Conservation (phyloP, 2,797 vertebrate genomes). For the Protosalanx chinensis region DNA sequence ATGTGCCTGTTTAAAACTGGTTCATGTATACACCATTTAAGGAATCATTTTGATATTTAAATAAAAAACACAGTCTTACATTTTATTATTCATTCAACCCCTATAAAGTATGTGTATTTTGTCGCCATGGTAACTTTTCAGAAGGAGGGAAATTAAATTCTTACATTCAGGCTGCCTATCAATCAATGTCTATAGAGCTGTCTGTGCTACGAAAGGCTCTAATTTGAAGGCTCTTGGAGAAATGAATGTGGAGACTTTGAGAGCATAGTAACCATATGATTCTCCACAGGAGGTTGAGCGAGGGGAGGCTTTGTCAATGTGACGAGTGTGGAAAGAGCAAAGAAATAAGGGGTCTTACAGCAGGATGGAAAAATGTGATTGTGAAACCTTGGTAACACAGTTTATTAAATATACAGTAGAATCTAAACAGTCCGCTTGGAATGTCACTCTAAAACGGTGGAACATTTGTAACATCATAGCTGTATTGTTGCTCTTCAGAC, state of each 20-base stretch:
- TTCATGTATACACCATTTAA: background rate
- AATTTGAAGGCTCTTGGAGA: conserved; percentile 33
- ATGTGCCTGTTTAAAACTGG: background rate
- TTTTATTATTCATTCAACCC: conserved; percentile 5
- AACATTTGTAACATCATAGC: background rate
- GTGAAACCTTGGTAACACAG: background rate
- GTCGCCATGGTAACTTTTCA: conserved; percentile 66
- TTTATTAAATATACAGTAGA: background rate
- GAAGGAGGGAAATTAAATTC: conserved; percentile 32
- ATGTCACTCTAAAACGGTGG: background rate
- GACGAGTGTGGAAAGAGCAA: background rate
- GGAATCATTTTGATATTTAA: background rate
- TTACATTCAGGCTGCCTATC: conserved; percentile 48
- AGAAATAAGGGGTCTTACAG: background rate
- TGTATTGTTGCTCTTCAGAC: background rate
- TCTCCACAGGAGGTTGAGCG: conserved; percentile 30
- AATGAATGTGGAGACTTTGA: conserved; percentile 37
- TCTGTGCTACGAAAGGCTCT: conserved; percentile 32
- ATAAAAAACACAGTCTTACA: background rate
- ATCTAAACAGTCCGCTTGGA: background rate
- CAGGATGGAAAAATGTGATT: background rate
- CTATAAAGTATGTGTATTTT: conserved; percentile 39
- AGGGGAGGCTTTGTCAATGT: conserved; percentile 8
- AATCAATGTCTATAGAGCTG: conserved; percentile 32
- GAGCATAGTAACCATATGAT: conserved; percentile 29